Evolutionary conservation across 2,888 invertebrate genomes (phyloP), one percentile per base, ranked within the genome.

Genomic region (Athalia circularis): DNA sequence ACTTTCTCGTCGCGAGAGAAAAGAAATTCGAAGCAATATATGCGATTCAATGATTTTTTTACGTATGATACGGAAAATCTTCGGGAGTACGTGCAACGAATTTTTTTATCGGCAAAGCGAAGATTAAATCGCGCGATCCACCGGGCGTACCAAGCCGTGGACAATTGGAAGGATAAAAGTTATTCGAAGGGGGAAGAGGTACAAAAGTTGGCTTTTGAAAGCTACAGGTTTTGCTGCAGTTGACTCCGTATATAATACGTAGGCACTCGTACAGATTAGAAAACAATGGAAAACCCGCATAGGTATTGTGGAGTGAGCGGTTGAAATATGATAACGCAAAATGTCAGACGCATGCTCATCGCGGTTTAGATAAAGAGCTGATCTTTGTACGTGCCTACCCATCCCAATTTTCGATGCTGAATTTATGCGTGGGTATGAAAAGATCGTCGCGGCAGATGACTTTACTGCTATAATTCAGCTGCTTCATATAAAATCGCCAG

Each of bases 241-340:
- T 72, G 70, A 72, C 70, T 72, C n/a, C 8, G 5, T 29, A 29
- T 29, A 29, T 29, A 29, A 29, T 29, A 29, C 29, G 29, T 29
- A 29, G 29, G 29, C 29, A 29, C 29, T 29, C 29, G 29, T 11
- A 11, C 45, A 59, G 70, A 72, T 72, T 59, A 59, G 70, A 45
- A 59, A 59, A 72, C 70, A 72, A 72, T 72, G 70, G 29, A 29
- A 59, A 8, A 57, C 70, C 70, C 70, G 70, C 70, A 72, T 59
- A 54, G 9, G 54, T 9, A 9, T 4, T 54, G 70, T 57, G 70
- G 45, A 59, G 70, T 8, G 57, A n/a, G 59, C 70, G 57, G 47
- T n/a, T 59, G 59, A 57, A 72, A 45, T 59, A 59, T 59, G 70
- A 72, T 72, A 72, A 59, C 70, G 59, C 59, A 59, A 72, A 72